phyloP scores from a whole-genome alignment of 1,140 invertebrate genomes.

The Drepana arcuata region DNA sequence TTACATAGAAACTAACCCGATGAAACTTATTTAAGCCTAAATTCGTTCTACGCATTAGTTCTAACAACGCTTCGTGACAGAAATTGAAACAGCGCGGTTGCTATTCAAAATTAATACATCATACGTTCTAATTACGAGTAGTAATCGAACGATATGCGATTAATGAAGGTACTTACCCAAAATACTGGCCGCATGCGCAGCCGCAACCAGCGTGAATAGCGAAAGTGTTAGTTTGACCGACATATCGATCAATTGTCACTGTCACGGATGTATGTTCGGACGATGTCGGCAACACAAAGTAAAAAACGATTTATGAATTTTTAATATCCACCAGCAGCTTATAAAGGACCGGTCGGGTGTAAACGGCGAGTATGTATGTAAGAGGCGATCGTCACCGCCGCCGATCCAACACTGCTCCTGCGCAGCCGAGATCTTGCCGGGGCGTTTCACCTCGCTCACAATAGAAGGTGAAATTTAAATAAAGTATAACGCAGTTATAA shows the following conservation, averaged over 20 bases:
- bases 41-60: too few relatives aligned
- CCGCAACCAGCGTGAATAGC: slow-evolving; percentile 28
- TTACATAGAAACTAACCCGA: too few relatives aligned
- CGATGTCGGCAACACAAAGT: slow-evolving; percentile 3
- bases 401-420: slow-evolving; percentile 52
- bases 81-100: too few relatives aligned
- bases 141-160: too few relatives aligned
- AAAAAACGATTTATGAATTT: slow-evolving; percentile 17
- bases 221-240: slow-evolving; percentile 48
- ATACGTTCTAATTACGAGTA: too few relatives aligned
- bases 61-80: too few relatives aligned
- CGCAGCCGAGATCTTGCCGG: slow-evolving; percentile 42
- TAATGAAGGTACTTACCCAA: slow-evolving; percentile 52
- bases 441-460: slow-evolving; percentile 56
- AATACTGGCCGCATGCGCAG: slow-evolving; percentile 37
- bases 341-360: slow-evolving; percentile 11
- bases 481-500: slow-evolving; percentile 57
- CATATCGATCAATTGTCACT: slow-evolving; percentile 23
- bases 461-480: slow-evolving; percentile 71
- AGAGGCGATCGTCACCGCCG: slow-evolving; percentile 44
- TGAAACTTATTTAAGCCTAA: too few relatives aligned
- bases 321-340: slow-evolving; percentile 15
- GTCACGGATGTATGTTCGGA: too few relatives aligned
- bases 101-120: too few relatives aligned
- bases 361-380: slow-evolving; percentile 14